Percentiles rank a stretch among this genome's conserved stretches.
These are phyloP conservation scores for Apodemus speciosus DNA, from an alignment of 2,113 vertebrate species.

Conservation along the genomic window DNA sequence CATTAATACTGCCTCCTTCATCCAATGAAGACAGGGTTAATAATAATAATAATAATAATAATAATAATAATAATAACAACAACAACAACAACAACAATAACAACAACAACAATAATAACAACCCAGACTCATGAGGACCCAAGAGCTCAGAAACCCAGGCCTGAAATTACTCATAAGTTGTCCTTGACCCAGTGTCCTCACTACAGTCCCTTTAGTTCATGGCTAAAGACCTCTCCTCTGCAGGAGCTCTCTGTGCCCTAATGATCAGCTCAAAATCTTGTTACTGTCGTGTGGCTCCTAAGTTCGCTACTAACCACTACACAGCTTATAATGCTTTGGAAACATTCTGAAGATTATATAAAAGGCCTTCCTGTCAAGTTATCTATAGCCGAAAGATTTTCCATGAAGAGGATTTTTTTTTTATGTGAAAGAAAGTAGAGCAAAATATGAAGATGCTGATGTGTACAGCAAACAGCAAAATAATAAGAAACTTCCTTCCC, in stretches of 20 bases:
- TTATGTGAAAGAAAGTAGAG: constrained; percentile 34
- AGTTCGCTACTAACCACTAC: neutral
- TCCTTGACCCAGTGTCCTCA: neutral
- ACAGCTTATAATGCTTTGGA: neutral
- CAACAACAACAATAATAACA: too few relatives aligned
- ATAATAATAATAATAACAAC: too few relatives aligned
- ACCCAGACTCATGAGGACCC: neutral
- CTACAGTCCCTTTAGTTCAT: neutral
- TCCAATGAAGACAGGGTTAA: neutral
- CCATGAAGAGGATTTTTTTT: neutral
- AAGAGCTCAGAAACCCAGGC: neutral
- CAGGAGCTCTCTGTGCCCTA: neutral
- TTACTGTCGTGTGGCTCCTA: neutral
- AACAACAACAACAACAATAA: too few relatives aligned
- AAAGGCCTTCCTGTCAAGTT: neutral
- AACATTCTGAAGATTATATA: neutral
- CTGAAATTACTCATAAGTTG: neutral
- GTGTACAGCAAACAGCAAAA: neutral
- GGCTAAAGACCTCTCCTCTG: neutral
- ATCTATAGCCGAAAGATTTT: neutral
- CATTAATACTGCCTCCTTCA: neutral
- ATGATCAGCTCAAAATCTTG: neutral
- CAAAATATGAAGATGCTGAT: neutral
- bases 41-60: too few relatives aligned
- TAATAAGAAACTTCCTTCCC: constrained; percentile 26